Evolutionary conservation across 2,113 vertebrate species (phyloP).

Genomic region (Neolamprologus hecqui): DNA sequence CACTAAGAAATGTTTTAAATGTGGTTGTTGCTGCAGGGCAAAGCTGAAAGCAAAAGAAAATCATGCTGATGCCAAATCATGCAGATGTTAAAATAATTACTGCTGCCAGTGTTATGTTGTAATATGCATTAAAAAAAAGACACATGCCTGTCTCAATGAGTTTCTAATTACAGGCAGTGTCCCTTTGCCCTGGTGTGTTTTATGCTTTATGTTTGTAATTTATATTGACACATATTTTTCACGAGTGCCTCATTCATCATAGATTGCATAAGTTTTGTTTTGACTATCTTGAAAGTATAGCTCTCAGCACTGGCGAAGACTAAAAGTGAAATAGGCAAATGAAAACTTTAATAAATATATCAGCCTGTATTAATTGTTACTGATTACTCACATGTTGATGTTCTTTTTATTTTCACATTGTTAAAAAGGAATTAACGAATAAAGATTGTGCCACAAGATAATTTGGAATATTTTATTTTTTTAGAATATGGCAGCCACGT

Average conservation of each 20-base stretch:
- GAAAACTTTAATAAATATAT: not conserved
- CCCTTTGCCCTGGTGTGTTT: not conserved
- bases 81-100: not conserved
- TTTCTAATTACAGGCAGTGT: not conserved
- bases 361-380: conserved; percentile 1
- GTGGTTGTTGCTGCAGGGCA: not conserved
- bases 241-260: not conserved
- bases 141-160: not conserved
- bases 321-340: not conserved
- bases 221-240: not conserved
- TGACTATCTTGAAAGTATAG: not conserved
- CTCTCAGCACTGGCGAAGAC: not conserved
- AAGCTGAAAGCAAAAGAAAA: not conserved
- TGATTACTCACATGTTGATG: conserved; percentile 14
- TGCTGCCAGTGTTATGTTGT: not conserved
- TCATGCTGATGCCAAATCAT: not conserved
- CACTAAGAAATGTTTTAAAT: not conserved
- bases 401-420: conserved; percentile 17
- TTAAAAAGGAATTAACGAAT: conserved; percentile 40
- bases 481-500: not conserved
- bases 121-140: not conserved
- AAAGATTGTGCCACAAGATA: conserved; percentile 33
- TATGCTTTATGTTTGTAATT: not conserved
- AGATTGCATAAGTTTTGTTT: not conserved
- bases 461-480: conserved; percentile 27